A percentile compares a stretch with the other conserved stretches of the same genome.
phyloP scores from a whole-genome alignment of 2,888 invertebrate species.

The Agrotis clavis region DNA sequence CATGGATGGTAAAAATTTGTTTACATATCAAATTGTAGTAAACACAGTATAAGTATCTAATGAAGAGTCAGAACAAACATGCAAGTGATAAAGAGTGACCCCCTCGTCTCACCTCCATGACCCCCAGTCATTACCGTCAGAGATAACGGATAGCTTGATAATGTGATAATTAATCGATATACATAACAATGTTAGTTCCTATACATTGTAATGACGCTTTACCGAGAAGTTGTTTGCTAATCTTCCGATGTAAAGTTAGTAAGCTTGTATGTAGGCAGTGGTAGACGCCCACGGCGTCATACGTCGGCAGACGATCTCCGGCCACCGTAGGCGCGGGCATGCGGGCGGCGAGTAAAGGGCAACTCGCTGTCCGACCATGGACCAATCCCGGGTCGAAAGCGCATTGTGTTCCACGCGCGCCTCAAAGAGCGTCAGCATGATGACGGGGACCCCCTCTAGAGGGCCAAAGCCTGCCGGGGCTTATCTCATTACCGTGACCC shows the following conservation, averaged over 20 bases:
- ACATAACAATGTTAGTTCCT: slow-evolving; percentile 16
- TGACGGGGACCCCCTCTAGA: too few relatives aligned
- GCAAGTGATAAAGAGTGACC: slow-evolving; percentile 44
- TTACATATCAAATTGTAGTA: background rate
- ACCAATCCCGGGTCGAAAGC: too few relatives aligned
- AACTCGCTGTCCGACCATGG: too few relatives aligned
- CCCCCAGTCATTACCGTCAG: slow-evolving; percentile 35
- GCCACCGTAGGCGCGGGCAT: too few relatives aligned
- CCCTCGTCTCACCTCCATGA: slow-evolving; percentile 21
- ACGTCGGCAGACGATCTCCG: too few relatives aligned
- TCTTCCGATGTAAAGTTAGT: background rate
- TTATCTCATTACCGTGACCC: too few relatives aligned
- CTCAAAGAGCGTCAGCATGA: too few relatives aligned
- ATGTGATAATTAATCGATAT: slow-evolving; percentile 33
- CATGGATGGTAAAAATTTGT: too few relatives aligned
- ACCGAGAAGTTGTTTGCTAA: background rate
- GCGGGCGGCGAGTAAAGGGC: too few relatives aligned
- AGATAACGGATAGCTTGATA: slow-evolving; percentile 43
- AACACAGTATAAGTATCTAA: slow-evolving; percentile 13
- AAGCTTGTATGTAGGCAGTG: background rate
- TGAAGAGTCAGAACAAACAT: slow-evolving; percentile 23
- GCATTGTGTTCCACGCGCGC: too few relatives aligned
- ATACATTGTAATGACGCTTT: slow-evolving; percentile 11
- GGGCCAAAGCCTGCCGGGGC: too few relatives aligned
- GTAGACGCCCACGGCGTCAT: too few relatives aligned